Conservation (phyloP, 2,797 vertebrate genomes). For the Channa striata region DNA sequence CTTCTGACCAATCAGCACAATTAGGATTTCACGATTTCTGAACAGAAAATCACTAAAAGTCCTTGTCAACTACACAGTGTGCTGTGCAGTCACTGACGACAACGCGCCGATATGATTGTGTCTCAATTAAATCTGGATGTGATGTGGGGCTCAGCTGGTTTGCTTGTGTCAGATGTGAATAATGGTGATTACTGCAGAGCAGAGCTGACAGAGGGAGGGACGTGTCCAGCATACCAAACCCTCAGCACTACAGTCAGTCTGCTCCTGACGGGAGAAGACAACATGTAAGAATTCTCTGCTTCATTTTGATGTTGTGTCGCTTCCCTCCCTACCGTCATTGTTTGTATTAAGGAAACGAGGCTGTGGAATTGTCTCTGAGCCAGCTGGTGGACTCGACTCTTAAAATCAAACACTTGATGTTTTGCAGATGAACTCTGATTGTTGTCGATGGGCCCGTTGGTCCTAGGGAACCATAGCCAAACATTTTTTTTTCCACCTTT, state of each 20-base stretch:
- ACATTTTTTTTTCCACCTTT: too few species aligned
- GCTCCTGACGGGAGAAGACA: too few species aligned
- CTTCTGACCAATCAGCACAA: not conserved
- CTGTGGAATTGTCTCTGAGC: too few species aligned
- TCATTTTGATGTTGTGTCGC: too few species aligned
- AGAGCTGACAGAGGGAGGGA: slow-evolving; percentile 43
- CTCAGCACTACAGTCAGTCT: not conserved
- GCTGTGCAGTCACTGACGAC: slow-evolving; percentile 39
- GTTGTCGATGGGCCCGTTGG: not conserved
- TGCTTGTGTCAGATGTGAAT: slow-evolving; percentile 73
- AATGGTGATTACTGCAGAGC: slow-evolving; percentile 64
- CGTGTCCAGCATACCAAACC: slow-evolving; percentile 62
- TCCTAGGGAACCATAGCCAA: too few species aligned
- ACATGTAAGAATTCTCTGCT: too few species aligned
- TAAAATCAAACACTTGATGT: too few species aligned
- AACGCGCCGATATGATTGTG: slow-evolving; percentile 60
- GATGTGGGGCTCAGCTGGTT: slow-evolving; percentile 61
- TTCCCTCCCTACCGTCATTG: too few species aligned
- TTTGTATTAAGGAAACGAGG: too few species aligned
- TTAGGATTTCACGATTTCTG: slow-evolving; percentile 1
- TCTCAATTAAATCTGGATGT: slow-evolving; percentile 71
- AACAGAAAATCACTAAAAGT: not conserved
- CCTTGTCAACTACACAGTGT: slow-evolving; percentile 20
- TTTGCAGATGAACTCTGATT: too few species aligned
- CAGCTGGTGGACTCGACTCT: too few species aligned